Conservation (phyloP, 2,113 vertebrate genomes). For the Vicugna pacos region DNA sequence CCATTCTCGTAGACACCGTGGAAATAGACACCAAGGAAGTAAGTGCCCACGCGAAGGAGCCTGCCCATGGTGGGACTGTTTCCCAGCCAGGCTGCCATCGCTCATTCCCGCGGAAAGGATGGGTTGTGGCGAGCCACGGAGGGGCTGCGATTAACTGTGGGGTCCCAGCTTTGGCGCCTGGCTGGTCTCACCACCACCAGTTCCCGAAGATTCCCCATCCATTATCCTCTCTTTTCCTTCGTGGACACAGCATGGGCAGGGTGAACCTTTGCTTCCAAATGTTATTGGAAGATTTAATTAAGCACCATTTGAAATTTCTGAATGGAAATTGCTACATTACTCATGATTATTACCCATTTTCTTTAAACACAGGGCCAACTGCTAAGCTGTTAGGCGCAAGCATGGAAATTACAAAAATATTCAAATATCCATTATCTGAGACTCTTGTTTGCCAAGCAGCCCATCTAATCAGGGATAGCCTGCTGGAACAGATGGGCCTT, state of each 20-base stretch:
- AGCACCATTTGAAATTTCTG: slow-evolving; percentile 80
- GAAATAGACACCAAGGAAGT: background rate
- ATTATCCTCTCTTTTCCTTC: background rate
- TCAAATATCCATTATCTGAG: slow-evolving; percentile 83
- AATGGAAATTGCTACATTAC: slow-evolving; percentile 81
- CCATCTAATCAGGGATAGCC: slow-evolving; percentile 79
- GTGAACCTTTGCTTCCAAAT: slow-evolving; percentile 69
- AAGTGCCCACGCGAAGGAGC: rapidly evolving
- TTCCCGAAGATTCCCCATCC: background rate
- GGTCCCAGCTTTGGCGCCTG: background rate
- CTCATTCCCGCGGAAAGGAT: background rate
- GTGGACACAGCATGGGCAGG: background rate
- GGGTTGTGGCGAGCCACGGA: background rate
- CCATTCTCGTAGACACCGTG: background rate
- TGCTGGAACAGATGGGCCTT: slow-evolving; percentile 81
- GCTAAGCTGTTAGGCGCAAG: slow-evolving; percentile 81
- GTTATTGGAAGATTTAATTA: slow-evolving; percentile 81
- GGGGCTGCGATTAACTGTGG: background rate
- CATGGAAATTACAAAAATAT: slow-evolving; percentile 82
- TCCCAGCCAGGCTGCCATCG: background rate
- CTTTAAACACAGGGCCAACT: slow-evolving; percentile 84
- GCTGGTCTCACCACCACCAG: background rate
- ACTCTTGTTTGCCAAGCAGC: slow-evolving; percentile 78
- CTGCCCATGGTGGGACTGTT: background rate
- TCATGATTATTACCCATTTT: slow-evolving; percentile 84